Base-by-base conservation (phyloP, 2,797 vertebrate genomes). In the Cossypha caffra region DNA sequence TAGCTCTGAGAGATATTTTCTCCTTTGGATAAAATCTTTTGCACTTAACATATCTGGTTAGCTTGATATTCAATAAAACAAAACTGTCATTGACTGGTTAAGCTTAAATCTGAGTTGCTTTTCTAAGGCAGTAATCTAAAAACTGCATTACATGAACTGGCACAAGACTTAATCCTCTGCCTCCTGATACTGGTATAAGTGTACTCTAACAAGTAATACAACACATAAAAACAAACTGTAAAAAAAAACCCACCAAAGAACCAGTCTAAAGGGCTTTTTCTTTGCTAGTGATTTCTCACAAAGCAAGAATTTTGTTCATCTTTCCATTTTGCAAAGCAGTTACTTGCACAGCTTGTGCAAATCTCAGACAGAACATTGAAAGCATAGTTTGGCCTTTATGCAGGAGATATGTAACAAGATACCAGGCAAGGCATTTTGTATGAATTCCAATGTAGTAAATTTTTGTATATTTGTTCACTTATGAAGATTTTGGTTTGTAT, bases 401-500 rank as follows among this genome's bases (percentile, higher is more conserved):
- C 14, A 38, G 43, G 92, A 76, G 13, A 64, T 7, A 4, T 43
- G 7, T 33, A 63, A 16, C n/a, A 78, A 51, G 20, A n/a, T 16
- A 76, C 4, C 4, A 50, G 40, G 23, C 17, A 86, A 84, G 61
- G 42, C 1, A 40, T 64, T 67, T 86, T 43, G 5, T 76, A 19
- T 90, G 63, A 75, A 86, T 94, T 76, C 25, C 28, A 72, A 61
- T 62, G 47, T 28, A 64, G 38, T 74, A 61, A 35, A 89, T 90
- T 90, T 90, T 95, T 89, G 16, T 35, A 52, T n/a, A 43, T 45
- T 92, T 35, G 4, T 78, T 93, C 13, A 2, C 47, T 90, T 90
- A 40, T 73, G 69, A 95, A 76, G 72, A 92, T 90, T 96, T 95
- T 90, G 64, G 25, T 31, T 87, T 84, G 28, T 54, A 15, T 74